Evolutionary conservation across 2,888 invertebrate genomes (phyloP), one percentile per base, ranked within the genome.

Genomic region (Thereva unica): DNA sequence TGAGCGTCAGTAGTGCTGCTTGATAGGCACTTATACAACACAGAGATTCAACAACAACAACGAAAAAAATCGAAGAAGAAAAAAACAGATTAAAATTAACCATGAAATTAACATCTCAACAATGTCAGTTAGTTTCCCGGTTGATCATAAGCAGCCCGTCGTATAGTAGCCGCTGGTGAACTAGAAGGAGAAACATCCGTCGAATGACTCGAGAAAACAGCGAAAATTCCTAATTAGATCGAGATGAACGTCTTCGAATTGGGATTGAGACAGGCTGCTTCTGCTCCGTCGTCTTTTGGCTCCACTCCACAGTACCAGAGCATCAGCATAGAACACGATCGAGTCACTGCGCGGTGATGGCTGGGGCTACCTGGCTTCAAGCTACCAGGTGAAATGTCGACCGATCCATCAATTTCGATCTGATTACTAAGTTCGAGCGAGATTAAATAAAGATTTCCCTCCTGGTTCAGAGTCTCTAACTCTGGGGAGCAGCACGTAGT

Each of bases 41-140:
- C 7, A 7, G n/a, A 56, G n/a, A 42, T n/a, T 35, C 44, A 45
- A 37, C 5, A 7, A 8, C 4, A 12, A 23, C 6, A 7, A 55
- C 5, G 4, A n/a, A 37, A 42, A 45, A 45, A 45, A 4, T 34
- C 2, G 42, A 37, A 4, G 45, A 35, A 35, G 4, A 23, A 40
- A 10, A 41, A 54, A 50, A 56, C 9, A 50, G 35, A 45, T 41
- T 34, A 5, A 65, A 65, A 65, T 65, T 55, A 65, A 56, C 65
- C 65, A 65, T 65, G 65, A 65, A 65, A 65, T 65, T 65, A 65
- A 65, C 65, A 65, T 65, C 65, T 65, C 65, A 65, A 65, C 65
- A 65, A 65, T 56, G 65, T 65, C 56, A 65, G 65, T 65, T 47
- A 44, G 47, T 44, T 47, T 63, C 49, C 12, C 38, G 49, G 12